phyloP scores from a whole-genome alignment of 1,140 invertebrate genomes.

The Drosophila sp. region DNA sequence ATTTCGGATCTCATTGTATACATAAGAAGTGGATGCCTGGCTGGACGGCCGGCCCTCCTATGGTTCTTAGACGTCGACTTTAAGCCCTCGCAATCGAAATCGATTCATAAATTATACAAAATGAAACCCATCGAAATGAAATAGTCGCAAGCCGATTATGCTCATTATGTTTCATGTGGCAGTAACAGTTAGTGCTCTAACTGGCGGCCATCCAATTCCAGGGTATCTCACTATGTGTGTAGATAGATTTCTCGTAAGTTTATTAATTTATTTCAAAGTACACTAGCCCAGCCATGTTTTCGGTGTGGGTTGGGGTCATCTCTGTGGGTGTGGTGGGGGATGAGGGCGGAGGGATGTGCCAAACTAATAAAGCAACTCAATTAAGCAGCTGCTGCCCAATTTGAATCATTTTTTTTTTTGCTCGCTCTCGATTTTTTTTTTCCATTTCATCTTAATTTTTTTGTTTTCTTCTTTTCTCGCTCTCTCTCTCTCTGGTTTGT shows the following conservation, averaged over 20 bases:
- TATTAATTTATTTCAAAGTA: constrained; percentile 5
- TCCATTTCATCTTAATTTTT: constrained; percentile 1
- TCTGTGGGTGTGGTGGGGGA: constrained; percentile 24
- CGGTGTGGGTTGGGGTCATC: constrained; percentile 22
- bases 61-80: constrained; percentile 6
- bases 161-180: not conserved
- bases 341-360: not conserved
- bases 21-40: constrained; percentile 33
- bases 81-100: constrained; percentile 49
- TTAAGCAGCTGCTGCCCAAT: constrained; percentile 62
- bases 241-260: constrained; percentile 7
- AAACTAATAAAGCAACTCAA: constrained; percentile 74
- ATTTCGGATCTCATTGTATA: constrained; percentile 40
- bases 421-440: constrained; percentile 24
- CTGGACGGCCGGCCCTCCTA: not conserved
- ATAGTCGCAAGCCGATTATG: constrained; percentile 22
- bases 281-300: not conserved
- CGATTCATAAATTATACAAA: constrained; percentile 75
- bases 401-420: constrained; percentile 34
- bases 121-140: constrained; percentile 46
- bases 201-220: too few relatives aligned
- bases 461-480: not conserved
- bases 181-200: not conserved
- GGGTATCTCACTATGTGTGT: too few relatives aligned
- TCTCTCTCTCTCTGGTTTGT: constrained; percentile 3